Conservation (phyloP, 2,113 vertebrate species). For the Misgurnus anguillicaudatus region DNA sequence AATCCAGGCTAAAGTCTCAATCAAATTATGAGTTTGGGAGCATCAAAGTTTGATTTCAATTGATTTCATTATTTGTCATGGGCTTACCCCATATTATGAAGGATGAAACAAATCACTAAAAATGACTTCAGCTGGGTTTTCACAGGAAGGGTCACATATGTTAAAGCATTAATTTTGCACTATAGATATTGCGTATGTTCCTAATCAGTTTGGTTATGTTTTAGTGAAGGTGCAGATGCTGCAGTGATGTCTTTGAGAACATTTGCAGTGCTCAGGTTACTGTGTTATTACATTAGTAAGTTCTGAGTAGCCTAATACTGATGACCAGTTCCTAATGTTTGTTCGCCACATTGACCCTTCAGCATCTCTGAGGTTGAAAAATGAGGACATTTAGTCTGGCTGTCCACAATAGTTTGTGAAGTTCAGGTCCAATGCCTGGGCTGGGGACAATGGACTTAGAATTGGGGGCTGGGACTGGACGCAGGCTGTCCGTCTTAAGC, state of each 20-base stretch:
- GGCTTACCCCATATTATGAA: too few relatives aligned
- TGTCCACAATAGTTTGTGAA: slow-evolving; percentile 60
- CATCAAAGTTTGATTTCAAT: too few relatives aligned
- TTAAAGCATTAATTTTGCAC: too few relatives aligned
- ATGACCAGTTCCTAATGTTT: slow-evolving; percentile 14
- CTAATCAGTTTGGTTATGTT: background rate
- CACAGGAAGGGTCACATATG: too few relatives aligned
- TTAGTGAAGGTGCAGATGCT: background rate
- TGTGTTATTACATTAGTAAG: too few relatives aligned
- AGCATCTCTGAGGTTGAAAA: slow-evolving; percentile 38
- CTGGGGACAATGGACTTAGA: slow-evolving; percentile 62
- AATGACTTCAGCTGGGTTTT: too few relatives aligned
- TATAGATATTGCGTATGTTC: background rate
- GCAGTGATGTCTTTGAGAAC: background rate
- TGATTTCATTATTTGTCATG: too few relatives aligned
- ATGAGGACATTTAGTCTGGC: slow-evolving; percentile 35
- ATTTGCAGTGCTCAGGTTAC: too few relatives aligned
- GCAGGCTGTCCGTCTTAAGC: slow-evolving; percentile 51
- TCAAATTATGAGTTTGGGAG: too few relatives aligned
- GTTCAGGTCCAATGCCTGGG: slow-evolving; percentile 64
- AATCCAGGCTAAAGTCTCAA: too few relatives aligned
- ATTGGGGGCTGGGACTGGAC: slow-evolving; percentile 51
- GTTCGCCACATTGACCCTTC: slow-evolving; percentile 43
- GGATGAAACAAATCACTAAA: too few relatives aligned
- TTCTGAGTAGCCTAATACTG: too few relatives aligned